phyloP scores from a whole-genome alignment of 2,888 invertebrate genomes.

The Willowsia nigromaculata region DNA sequence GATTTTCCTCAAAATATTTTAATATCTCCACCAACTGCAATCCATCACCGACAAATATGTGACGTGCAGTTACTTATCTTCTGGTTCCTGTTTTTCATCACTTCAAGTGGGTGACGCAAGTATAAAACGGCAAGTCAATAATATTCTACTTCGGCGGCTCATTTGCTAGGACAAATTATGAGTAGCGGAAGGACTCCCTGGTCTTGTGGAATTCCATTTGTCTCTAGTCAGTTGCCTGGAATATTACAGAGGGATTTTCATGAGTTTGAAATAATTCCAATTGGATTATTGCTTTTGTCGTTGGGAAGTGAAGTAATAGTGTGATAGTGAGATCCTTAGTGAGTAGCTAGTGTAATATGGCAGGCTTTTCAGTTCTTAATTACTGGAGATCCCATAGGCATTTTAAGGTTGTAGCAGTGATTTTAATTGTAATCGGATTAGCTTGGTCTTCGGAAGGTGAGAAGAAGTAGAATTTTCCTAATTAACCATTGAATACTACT shows the following conservation, averaged over 20 bases:
- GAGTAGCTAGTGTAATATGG: slow-evolving; percentile 30
- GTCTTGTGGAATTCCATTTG: neutral
- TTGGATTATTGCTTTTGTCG: neutral
- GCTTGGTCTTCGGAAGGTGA: slow-evolving; percentile 52
- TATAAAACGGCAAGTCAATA: slow-evolving; percentile 18
- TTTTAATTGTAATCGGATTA: slow-evolving; percentile 54
- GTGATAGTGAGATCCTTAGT: neutral
- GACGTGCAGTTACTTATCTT: too few relatives aligned
- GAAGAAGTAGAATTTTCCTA: too few relatives aligned
- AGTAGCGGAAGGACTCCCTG: slow-evolving; percentile 34
- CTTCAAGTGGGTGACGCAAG: neutral
- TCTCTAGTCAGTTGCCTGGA: neutral
- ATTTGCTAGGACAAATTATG: slow-evolving; percentile 61
- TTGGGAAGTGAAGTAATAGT: neutral
- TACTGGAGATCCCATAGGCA: slow-evolving; percentile 61
- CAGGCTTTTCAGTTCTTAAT: slow-evolving; percentile 51
- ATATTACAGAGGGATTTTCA: neutral
- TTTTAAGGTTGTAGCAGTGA: slow-evolving; percentile 46
- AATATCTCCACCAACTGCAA: too few relatives aligned
- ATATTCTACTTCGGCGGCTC: neutral
- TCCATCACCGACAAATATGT: too few relatives aligned
- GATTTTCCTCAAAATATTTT: too few relatives aligned
- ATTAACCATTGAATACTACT: too few relatives aligned
- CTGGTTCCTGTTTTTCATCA: too few relatives aligned
- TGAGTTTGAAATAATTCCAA: neutral